Conservation (phyloP, 2,113 vertebrate genomes). For the Opisthocomus hoazin region DNA sequence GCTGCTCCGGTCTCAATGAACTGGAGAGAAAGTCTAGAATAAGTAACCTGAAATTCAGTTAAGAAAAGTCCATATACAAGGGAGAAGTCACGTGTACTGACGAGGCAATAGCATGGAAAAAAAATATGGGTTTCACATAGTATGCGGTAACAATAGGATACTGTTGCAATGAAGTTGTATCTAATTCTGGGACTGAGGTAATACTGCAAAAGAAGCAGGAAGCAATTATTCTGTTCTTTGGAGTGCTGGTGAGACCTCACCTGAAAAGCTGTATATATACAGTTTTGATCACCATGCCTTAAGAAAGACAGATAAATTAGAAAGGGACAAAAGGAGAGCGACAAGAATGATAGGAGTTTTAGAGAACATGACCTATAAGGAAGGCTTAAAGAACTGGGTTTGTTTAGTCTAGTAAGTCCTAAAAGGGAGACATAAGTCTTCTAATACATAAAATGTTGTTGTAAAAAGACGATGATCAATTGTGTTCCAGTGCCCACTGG, state of each 20-base stretch:
- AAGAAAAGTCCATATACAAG: not conserved
- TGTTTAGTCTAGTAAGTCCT: constrained; percentile 47
- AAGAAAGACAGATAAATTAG: not conserved
- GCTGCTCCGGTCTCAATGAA: not conserved
- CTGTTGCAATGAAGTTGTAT: not conserved
- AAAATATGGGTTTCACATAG: not conserved
- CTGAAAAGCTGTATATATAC: not conserved
- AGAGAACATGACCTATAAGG: constrained; percentile 10
- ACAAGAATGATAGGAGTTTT: not conserved
- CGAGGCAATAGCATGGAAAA: not conserved
- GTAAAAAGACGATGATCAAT: constrained; percentile 14
- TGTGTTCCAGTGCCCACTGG: not conserved
- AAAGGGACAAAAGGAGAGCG: not conserved
- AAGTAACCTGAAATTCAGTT: not conserved
- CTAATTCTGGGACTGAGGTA: not conserved
- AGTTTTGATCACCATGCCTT: not conserved
- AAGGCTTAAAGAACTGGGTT: constrained; percentile 15
- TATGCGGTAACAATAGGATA: not conserved
- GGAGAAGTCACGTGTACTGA: not conserved
- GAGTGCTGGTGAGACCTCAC: not conserved
- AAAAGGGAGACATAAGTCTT: constrained; percentile 22
- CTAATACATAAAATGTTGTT: constrained; percentile 5
- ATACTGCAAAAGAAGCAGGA: not conserved
- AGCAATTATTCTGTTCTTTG: not conserved
- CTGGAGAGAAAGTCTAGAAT: not conserved